Evolutionary conservation across 2,888 invertebrate species (phyloP), one percentile per base, ranked within the genome.

Genomic region (Diarsia mendica): DNA sequence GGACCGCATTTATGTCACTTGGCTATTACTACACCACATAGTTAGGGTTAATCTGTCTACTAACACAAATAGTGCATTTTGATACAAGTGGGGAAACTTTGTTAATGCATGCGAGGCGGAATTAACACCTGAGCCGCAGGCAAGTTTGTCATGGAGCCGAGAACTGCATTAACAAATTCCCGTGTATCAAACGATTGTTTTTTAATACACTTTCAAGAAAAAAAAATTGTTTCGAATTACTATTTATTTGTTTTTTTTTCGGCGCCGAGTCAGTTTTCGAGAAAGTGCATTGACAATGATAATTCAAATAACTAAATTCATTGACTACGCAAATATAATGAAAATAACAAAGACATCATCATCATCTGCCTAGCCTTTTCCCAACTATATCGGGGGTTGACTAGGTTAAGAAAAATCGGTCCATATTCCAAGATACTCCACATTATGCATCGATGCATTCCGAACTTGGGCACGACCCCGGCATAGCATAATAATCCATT

Each of bases 1-100:
- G 49, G 66, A 65, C 55, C 70, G 60, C 75, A 83, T 80, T 67
- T 68, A 73, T 80, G 75, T 75, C 78, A 75, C 72, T 74, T 75
- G 65, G 39, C 9, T 20, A 20, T 28, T 28, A 60, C 65, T 66
- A n/a, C 51, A 75, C 60, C 28, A 23, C 13, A 23, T 48, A 60
- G 72, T 66, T 72, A 72, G 6, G 58, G 39, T n/a, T 53, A n/a
- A 10, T n/a, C n/a, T 49, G 49, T 49, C 10, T 39, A n/a, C n/a
- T n/a, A n/a, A n/a, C 3, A 53, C 11, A 53, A 11, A 39, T 39
- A 39, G 39, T 39, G 8, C 39, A 39, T 5, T 39, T 39, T 39
- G 39, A 39, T 39, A 39, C 4, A 39, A 39, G 39, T 39, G 39
- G 39, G 0, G 39, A 8, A 39, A 39, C 39, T 39, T 39, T 8